phyloP scores from a whole-genome alignment of 2,797 vertebrate species.

The Remorina albescens region DNA sequence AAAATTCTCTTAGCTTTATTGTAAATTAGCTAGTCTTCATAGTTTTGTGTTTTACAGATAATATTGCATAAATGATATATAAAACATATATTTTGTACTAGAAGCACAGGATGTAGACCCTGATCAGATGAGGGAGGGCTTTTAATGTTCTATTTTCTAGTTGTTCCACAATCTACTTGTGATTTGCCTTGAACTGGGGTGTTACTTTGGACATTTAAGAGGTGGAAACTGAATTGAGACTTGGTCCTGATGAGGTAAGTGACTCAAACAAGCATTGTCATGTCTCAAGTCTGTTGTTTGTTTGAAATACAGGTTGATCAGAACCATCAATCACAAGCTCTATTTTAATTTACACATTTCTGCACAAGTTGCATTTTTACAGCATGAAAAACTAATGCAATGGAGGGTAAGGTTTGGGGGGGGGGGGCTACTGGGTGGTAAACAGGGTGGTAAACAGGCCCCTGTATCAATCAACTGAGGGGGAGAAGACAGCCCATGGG shows the following conservation, averaged over 20 bases:
- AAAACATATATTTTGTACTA: background rate
- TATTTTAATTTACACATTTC: constrained; percentile 58
- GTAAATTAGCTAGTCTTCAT: background rate
- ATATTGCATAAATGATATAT: background rate
- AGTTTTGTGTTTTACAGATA: background rate
- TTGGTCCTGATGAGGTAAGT: constrained; percentile 27
- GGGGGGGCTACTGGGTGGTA: constrained; percentile 15
- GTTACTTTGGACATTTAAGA: constrained; percentile 43
- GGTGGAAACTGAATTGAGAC: constrained; percentile 44
- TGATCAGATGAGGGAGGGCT: background rate
- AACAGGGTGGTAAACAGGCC: constrained; percentile 40
- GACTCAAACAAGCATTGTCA: constrained; percentile 31
- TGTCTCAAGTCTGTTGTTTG: constrained; percentile 45
- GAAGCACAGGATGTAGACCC: background rate
- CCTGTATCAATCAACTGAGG: constrained; percentile 56
- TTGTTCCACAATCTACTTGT: background rate
- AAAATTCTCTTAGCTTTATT: background rate
- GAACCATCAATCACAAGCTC: constrained; percentile 39
- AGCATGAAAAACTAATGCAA: constrained; percentile 61
- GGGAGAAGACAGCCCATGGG: constrained; percentile 22
- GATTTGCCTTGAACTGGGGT: background rate
- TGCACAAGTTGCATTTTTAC: constrained; percentile 64
- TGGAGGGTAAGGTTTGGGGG: constrained; percentile 8
- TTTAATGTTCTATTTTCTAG: background rate
- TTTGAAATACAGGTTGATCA: constrained; percentile 33